Evolutionary conservation across 2,888 invertebrate genomes (phyloP).

Genomic region (Penaeus monodon): DNA sequence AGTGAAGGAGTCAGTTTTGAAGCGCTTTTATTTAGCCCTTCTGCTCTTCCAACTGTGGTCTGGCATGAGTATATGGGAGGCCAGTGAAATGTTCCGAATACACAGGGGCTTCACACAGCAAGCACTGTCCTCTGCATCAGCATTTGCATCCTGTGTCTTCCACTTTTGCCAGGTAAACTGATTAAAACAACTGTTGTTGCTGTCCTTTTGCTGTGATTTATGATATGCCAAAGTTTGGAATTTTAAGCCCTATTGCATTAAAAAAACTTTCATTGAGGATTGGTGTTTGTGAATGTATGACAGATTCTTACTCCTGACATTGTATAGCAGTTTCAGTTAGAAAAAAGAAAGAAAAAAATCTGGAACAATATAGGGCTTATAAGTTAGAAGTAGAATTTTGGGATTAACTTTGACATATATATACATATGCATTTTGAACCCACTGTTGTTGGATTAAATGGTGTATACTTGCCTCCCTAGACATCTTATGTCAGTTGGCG

Average conservation of each 20-base stretch:
- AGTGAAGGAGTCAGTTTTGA: slow-evolving; percentile 76
- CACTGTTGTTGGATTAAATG: no score
- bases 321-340: no score
- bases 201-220: background rate
- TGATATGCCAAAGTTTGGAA: background rate
- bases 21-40: slow-evolving; percentile 87
- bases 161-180: slow-evolving; percentile 79
- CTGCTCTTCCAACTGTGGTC: slow-evolving; percentile 80
- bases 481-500: no score
- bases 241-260: background rate
- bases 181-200: background rate
- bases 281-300: no score
- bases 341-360: no score
- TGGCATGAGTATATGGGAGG: slow-evolving; percentile 76
- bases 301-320: no score
- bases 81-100: slow-evolving; percentile 80
- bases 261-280: no score
- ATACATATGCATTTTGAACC: no score
- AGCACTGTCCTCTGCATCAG: slow-evolving; percentile 78
- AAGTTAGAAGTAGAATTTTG: no score
- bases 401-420: no score
- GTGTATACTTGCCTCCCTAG: no score
- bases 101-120: slow-evolving; percentile 83
- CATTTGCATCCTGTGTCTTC: slow-evolving; percentile 82
- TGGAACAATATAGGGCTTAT: no score